Evolutionary conservation across 2,888 invertebrate species (phyloP).

Genomic region (Augiades crinisus): DNA sequence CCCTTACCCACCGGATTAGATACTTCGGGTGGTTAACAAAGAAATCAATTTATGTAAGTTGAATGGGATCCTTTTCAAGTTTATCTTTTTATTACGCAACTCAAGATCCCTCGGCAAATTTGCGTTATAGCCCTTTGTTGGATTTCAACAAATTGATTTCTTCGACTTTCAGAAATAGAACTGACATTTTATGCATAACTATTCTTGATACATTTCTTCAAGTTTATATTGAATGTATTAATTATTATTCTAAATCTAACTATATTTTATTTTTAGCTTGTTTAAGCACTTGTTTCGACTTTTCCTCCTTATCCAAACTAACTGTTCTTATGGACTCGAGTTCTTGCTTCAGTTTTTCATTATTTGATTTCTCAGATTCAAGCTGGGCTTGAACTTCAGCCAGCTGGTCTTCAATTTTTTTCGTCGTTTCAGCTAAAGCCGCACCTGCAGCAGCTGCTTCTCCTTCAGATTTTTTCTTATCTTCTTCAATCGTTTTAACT

Average conservation of each 20-base stretch:
- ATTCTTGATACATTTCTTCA: no score
- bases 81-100: constrained; percentile 20
- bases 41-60: constrained; percentile 45
- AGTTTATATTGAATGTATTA: no score
- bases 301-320: constrained; percentile 83
- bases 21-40: constrained; percentile 49
- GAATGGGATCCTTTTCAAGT: constrained; percentile 29
- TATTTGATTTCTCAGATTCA: constrained; percentile 76
- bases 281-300: constrained; percentile 85
- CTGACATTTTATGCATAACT: not conserved
- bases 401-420: constrained; percentile 73
- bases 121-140: constrained; percentile 15
- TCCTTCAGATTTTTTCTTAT: constrained; percentile 80
- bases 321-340: constrained; percentile 81
- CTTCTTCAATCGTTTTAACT: constrained; percentile 83
- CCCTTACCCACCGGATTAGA: constrained; percentile 52
- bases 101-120: constrained; percentile 5
- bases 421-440: constrained; percentile 71
- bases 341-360: constrained; percentile 85
- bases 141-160: constrained; percentile 10
- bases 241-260: no score
- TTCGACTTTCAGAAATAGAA: not conserved
- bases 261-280: constrained; percentile 88
- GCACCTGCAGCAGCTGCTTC: constrained; percentile 75
- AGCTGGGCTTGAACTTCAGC: constrained; percentile 66